Base-by-base conservation (phyloP, 2,797 vertebrate species). In the Chloroceryle amazona region DNA sequence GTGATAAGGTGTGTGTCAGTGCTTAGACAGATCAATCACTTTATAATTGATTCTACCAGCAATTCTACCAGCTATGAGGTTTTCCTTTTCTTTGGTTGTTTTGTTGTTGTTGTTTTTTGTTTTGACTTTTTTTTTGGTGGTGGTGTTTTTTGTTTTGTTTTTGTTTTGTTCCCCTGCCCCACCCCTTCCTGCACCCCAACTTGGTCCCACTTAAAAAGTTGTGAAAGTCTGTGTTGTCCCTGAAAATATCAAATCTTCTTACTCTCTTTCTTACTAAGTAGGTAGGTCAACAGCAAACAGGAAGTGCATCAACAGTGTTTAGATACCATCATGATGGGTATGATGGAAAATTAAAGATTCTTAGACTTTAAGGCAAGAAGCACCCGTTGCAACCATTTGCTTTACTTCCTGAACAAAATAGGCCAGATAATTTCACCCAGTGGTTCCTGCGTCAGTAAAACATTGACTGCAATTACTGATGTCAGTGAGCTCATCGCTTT, bases 321-420 rank as follows among this genome's bases (percentile, higher is more conserved):
- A 89, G 89, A 91, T 94, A 91, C 41, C 60, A 93, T 90, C 54
- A 15, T 14, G 31, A 44, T 54, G 28, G 15, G 73, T 31, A 68
- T 68, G 55, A 75, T 81, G 52, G 37, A 83, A 91, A 89, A 89
- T 41, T 47, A 70, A 68, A 90, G 66, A 60, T 86, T 63, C 4
- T 67, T 51, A 91, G 81, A 70, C 86, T 78, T 91, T 68, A 57
- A 67, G 42, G 39, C 4, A 6, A 82, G 61, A 49, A 88, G 73
- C 63, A 51, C 57, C 51, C 1, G 1, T 75, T 70, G 31, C 11
- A 55, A 58, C 71, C 20, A 33, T 65, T 74, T 81, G 51, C 70
- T 81, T 86, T 74, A 61, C 57, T 93, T 93, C 84, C 89, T 85
- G 71, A n/a, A 63, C 31, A 54, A 87, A 96, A 65, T 81, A 81